Base-by-base conservation (phyloP, 2,797 vertebrate genomes). In the Gastrophryne carolinensis region DNA sequence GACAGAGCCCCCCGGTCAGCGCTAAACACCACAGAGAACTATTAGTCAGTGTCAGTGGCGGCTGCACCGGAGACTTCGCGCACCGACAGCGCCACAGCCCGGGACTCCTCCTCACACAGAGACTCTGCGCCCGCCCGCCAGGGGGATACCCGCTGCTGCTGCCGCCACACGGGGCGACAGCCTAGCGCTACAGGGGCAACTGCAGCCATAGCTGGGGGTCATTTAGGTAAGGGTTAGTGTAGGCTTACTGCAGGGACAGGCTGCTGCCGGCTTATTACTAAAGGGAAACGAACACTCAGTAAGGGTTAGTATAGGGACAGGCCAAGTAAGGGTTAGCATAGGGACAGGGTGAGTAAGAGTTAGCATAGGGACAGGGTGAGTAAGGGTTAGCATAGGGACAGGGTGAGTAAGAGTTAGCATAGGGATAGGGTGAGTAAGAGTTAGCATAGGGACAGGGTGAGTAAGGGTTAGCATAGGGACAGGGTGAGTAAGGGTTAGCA, bases 31-130 rank as follows among this genome's bases (percentile, higher is more conserved):
- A n/a, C 76, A 75, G 80, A 77, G 73, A 65, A 61, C 32, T n/a
- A n/a, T n/a, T n/a, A n/a, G n/a, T 73, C 52, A 80, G 79, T 70
- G 70, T 74, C 64, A 73, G 24, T 19, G 74, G 65, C n/a, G n/a
- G n/a, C n/a, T n/a, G n/a, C n/a, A n/a, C n/a, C n/a, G n/a, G n/a
- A n/a, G n/a, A n/a, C n/a, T n/a, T n/a, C n/a, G n/a, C n/a, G n/a
- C n/a, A n/a, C n/a, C n/a, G n/a, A n/a, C n/a, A n/a, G n/a, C n/a
- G n/a, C n/a, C n/a, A n/a, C n/a, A n/a, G 4, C 81, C 72, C 81
- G 83, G 86, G 54, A 34, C 7, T 13, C 2, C 6, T 13, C 7
- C 17, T 19, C 11, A 64, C 37, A 58, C n/a, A 15, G 26, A 13
- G 23, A 44, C 15, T 3, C 62, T n/a, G 26, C n/a, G n/a, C n/a